Percentiles rank a stretch among this genome's conserved stretches.
Conservation (phyloP, 1,140 invertebrate species). For the Akabosia matsudoensis region DNA sequence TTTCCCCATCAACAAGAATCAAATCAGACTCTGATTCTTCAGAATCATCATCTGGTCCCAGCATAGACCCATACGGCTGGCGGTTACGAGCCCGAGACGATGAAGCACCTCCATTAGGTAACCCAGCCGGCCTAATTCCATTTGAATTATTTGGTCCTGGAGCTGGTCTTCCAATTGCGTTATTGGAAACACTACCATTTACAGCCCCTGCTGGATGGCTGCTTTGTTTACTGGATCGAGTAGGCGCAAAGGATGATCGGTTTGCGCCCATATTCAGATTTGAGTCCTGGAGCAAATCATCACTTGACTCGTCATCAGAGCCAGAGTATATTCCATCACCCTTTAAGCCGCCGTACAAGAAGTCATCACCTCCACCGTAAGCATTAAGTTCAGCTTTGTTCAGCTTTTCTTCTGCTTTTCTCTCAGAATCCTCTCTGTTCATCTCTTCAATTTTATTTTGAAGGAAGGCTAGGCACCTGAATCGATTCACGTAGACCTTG, state of each 20-base stretch:
- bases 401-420: conserved; percentile 59
- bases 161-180: not conserved
- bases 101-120: not conserved
- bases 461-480: conserved; percentile 79
- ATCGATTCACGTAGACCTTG: conserved; percentile 80
- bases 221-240: not conserved
- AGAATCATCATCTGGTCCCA: conserved; percentile 40
- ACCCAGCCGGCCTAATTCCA: not conserved
- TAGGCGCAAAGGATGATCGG: not conserved
- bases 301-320: conserved; percentile 23
- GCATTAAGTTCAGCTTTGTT: conserved; percentile 34
- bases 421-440: conserved; percentile 66
- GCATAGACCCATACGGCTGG: conserved; percentile 41
- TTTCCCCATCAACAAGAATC: conserved; percentile 43
- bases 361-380: conserved; percentile 33
- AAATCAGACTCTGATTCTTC: conserved; percentile 43
- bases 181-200: not conserved
- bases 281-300: not conserved
- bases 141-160: not conserved
- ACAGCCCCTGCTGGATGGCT: not conserved
- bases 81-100: conserved; percentile 5
- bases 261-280: not conserved
- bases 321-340: conserved; percentile 19
- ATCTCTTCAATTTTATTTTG: conserved; percentile 72
- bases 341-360: conserved; percentile 34